A percentile compares a stretch with the other conserved stretches of the same genome.
phyloP scores from a whole-genome alignment of 30 jellyfish, hydroid and myxozoan genomes.

The Cassiopea andromeda region DNA sequence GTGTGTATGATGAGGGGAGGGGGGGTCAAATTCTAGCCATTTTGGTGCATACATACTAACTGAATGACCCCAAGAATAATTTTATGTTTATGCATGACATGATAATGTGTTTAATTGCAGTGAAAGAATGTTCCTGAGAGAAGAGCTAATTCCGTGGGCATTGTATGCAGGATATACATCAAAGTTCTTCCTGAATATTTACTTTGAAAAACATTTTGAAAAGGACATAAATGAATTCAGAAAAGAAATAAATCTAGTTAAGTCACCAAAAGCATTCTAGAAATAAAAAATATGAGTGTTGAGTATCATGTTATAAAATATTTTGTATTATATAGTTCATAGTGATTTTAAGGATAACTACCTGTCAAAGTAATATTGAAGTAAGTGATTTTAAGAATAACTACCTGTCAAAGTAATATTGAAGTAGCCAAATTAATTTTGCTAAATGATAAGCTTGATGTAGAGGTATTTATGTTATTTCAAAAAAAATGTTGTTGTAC shows the following conservation, averaged over 20 bases:
- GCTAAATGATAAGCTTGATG: too few species aligned
- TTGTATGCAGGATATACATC: slow-evolving; percentile 80
- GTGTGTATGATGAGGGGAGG: too few species aligned
- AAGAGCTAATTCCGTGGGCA: slow-evolving; percentile 95
- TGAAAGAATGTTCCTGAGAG: slow-evolving; percentile 48
- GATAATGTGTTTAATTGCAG: slow-evolving; percentile 20
- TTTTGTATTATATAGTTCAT: background rate
- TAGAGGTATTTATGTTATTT: too few species aligned
- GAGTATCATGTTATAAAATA: background rate
- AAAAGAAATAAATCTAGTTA: slow-evolving; percentile 50
- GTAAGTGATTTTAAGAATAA: too few species aligned
- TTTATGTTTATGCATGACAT: background rate
- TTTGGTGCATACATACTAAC: background rate
- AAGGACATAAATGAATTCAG: slow-evolving; percentile 73
- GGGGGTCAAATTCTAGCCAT: too few species aligned
- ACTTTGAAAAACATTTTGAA: slow-evolving; percentile 89
- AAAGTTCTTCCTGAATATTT: slow-evolving; percentile 76
- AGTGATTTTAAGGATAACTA: too few species aligned
- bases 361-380: too few species aligned
- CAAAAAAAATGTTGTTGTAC: too few species aligned
- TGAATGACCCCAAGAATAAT: background rate
- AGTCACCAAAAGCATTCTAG: slow-evolving; percentile 37
- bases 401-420: too few species aligned
- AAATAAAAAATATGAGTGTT: background rate
- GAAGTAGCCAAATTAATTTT: too few species aligned